Percentiles rank a stretch among this genome's conserved stretches.
These are phyloP conservation scores for Embidobia sp. DNA, from an alignment of 2,888 invertebrate genomes.

Conservation along the genomic window DNA sequence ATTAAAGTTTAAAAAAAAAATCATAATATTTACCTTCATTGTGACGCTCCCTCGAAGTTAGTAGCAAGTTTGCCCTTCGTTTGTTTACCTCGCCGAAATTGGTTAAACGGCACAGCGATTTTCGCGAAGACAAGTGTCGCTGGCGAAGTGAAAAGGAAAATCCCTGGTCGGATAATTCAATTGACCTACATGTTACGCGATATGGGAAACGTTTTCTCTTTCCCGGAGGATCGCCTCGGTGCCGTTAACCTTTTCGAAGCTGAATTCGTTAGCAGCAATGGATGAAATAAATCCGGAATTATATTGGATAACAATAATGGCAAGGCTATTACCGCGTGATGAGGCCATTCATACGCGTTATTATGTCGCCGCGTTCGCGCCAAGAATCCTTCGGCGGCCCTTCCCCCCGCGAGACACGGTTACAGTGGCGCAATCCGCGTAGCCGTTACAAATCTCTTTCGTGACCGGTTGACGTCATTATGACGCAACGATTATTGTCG, in stretches of 20 bases:
- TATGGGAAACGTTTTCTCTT: slow-evolving; percentile 46
- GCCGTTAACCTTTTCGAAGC: slow-evolving; percentile 50
- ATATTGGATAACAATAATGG: slow-evolving; percentile 61
- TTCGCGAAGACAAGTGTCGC: slow-evolving; percentile 8
- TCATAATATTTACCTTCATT: no score
- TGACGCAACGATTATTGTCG: slow-evolving; percentile 54
- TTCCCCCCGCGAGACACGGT: slow-evolving; percentile 12
- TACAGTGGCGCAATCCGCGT: slow-evolving; percentile 35
- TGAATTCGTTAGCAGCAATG: slow-evolving; percentile 45
- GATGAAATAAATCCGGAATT: slow-evolving; percentile 54
- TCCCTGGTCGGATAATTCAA: slow-evolving; percentile 17
- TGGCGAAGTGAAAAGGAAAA: slow-evolving; percentile 10
- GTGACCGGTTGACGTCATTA: slow-evolving; percentile 32
- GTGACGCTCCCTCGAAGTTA: no score
- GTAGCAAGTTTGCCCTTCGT: no score
- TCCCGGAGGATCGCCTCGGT: slow-evolving; percentile 8
- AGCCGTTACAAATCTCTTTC: slow-evolving; percentile 51
- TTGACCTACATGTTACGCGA: slow-evolving; percentile 45
- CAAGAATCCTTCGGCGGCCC: no score
- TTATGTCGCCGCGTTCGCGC: slow-evolving; percentile 41
- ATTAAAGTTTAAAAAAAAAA: no score
- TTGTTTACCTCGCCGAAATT: no score
- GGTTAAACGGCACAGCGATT: no score
- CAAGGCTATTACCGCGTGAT: slow-evolving; percentile 35
- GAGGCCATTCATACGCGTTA: slow-evolving; percentile 55